Evolutionary conservation across 2,113 vertebrate species (phyloP).

Genomic region (Aythya baeri): DNA sequence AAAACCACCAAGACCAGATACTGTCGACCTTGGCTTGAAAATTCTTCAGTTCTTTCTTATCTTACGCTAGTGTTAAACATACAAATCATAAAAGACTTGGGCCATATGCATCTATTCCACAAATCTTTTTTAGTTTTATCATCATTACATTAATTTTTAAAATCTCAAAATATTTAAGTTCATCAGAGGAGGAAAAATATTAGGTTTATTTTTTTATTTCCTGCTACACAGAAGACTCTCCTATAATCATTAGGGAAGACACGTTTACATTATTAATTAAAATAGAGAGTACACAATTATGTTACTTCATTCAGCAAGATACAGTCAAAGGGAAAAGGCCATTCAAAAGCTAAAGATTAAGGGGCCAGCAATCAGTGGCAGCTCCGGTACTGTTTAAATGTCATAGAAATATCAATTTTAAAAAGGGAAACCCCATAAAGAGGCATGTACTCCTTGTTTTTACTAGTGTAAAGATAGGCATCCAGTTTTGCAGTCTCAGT

Average conservation of each 20-base stretch:
- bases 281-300: background rate
- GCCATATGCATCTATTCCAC: background rate
- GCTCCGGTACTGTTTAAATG: background rate
- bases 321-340: background rate
- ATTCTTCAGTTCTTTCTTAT: background rate
- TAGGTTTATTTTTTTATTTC: background rate
- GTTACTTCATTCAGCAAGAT: background rate
- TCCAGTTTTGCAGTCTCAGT: background rate
- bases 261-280: background rate
- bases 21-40: background rate
- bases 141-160: background rate
- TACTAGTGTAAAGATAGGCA: background rate
- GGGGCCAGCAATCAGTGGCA: background rate
- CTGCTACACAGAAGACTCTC: background rate
- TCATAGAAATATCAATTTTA: background rate
- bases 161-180: background rate
- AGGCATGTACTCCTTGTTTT: background rate
- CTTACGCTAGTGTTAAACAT: background rate
- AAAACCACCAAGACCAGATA: background rate
- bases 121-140: background rate
- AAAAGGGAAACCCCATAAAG: background rate
- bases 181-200: background rate
- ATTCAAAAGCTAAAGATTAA: background rate
- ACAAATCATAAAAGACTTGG: background rate
- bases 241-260: background rate